Conservation (phyloP, 2,113 vertebrate species). For the Chloroceryle aenea region DNA sequence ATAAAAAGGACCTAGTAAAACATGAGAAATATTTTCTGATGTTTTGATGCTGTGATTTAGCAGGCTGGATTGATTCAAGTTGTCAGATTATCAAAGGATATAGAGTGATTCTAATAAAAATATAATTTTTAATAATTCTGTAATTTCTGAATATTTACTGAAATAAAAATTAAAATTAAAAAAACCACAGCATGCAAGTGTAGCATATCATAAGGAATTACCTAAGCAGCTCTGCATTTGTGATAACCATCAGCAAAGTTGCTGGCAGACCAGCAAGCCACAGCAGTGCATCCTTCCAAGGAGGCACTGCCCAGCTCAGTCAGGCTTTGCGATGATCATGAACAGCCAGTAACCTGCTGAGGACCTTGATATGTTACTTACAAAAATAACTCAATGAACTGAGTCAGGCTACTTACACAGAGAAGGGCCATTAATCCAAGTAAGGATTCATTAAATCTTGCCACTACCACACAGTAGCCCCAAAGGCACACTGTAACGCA, state of each 20-base stretch:
- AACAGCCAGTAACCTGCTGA: accelerated
- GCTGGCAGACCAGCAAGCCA: neutral
- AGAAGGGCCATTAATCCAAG: neutral
- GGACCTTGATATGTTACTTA: accelerated
- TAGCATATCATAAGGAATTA: neutral
- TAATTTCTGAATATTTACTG: neutral
- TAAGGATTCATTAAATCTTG: neutral
- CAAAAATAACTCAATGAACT: accelerated
- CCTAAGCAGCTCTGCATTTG: neutral
- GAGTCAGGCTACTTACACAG: neutral
- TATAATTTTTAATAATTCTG: neutral
- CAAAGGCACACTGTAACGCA: accelerated
- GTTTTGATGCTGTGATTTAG: neutral
- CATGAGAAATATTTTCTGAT: neutral
- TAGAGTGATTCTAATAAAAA: neutral
- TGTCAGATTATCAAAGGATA: neutral
- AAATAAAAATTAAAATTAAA: neutral
- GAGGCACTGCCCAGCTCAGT: too few relatives aligned
- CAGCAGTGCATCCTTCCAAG: accelerated
- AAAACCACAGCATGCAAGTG: neutral
- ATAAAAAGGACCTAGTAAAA: neutral
- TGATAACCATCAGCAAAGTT: neutral
- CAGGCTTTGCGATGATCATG: accelerated
- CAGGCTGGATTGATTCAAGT: neutral
- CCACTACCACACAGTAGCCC: accelerated